Conservation (phyloP, 30 jellyfish, hydroid and myxozoan species). For the Calvadosia cruxmelitensis region DNA sequence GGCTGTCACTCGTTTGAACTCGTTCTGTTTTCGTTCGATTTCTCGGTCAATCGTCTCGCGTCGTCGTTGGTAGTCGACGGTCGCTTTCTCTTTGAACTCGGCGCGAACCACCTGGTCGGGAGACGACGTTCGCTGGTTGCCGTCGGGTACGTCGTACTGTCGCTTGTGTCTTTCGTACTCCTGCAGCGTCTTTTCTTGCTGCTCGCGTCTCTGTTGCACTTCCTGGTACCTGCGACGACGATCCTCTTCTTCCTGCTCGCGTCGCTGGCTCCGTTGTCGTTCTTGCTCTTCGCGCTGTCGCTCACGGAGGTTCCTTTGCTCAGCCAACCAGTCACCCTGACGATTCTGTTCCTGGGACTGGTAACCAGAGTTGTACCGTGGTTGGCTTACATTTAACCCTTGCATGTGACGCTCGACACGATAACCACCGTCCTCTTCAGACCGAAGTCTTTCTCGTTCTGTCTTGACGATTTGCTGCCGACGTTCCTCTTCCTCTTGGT, state of each 20-base stretch:
- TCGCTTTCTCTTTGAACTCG: constrained; percentile 55
- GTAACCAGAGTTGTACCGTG: constrained; percentile 3
- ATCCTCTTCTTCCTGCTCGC: constrained; percentile 44
- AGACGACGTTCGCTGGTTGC: not conserved
- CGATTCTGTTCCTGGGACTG: constrained; percentile 18
- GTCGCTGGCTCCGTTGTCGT: constrained; percentile 40
- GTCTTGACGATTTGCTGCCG: constrained; percentile 22
- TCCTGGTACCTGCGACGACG: constrained; percentile 42
- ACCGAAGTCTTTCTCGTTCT: constrained; percentile 1
- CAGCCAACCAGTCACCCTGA: constrained; percentile 50
- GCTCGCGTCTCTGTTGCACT: constrained; percentile 36
- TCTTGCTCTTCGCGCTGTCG: constrained; percentile 60
- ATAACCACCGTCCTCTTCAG: not conserved
- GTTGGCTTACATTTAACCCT: constrained; percentile 8
- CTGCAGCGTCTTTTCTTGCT: constrained; percentile 53
- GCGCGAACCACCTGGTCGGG: constrained; percentile 22
- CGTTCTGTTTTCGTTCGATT: constrained; percentile 8
- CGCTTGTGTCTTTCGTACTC: constrained; percentile 51
- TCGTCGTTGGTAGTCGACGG: constrained; percentile 55
- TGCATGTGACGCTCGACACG: constrained; percentile 18
- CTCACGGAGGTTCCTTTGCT: constrained; percentile 47
- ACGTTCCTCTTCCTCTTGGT: constrained; percentile 36
- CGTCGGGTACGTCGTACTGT: constrained; percentile 2
- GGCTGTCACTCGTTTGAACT: not conserved
- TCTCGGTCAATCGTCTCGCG: constrained; percentile 64